Percentiles rank a stretch among this genome's conserved stretches.
phyloP scores from a whole-genome alignment of 2,888 invertebrate species.

The Pristionchus arcanus region DNA sequence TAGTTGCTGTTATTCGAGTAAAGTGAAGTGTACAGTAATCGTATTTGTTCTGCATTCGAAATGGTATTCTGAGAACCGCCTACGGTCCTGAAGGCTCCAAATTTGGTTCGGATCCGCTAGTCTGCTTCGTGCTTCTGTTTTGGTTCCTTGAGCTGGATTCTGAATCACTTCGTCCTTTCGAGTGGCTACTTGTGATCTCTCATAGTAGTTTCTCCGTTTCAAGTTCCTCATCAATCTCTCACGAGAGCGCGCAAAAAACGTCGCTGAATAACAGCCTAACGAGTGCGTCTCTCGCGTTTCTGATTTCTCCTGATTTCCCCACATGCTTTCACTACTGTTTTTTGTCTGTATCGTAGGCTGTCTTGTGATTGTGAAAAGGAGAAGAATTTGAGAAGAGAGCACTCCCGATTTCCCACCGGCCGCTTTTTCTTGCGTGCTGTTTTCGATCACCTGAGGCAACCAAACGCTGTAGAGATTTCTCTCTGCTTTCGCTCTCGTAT shows the following conservation, averaged over 20 bases:
- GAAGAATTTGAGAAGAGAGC: too few species aligned
- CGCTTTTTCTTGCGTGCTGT: neutral
- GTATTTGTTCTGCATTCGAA: too few species aligned
- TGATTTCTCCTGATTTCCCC: conserved; percentile 2
- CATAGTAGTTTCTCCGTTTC: neutral
- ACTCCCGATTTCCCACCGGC: neutral
- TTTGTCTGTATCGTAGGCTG: too few species aligned
- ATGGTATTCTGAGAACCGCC: too few species aligned
- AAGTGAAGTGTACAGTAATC: neutral
- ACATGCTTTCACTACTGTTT: neutral
- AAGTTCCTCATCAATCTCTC: neutral
- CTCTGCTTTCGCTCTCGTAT: neutral
- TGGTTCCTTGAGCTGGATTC: neutral
- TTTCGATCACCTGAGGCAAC: neutral
- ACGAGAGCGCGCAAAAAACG: conserved; percentile 34
- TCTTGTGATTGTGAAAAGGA: too few species aligned
- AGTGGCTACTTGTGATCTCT: neutral
- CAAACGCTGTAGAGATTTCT: neutral
- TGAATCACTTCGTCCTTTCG: neutral
- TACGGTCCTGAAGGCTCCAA: too few species aligned
- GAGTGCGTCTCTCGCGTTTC: neutral
- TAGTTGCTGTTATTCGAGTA: neutral
- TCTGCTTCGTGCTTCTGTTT: neutral
- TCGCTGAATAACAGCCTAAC: neutral
- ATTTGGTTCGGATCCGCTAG: too few species aligned